Base-by-base conservation (phyloP, 2,888 invertebrate genomes). In the Diloba caeruleocephala region DNA sequence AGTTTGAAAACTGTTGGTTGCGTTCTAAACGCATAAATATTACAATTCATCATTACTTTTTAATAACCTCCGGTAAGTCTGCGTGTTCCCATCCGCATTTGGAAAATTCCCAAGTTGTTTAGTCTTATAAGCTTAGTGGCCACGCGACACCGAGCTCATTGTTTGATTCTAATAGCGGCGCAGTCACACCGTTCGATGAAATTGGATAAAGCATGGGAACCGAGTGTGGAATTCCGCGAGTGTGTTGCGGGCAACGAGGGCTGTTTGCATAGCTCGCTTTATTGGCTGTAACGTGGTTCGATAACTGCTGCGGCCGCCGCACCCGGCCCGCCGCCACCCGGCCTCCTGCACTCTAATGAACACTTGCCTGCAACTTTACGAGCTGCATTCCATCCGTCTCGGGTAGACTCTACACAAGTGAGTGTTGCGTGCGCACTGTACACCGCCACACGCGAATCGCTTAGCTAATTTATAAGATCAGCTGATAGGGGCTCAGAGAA, bases 201-300 rank as follows among this genome's bases (percentile, higher is more conserved):
- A 92, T 91, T 85, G 90, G 90, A 92, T 91, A 91, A 89, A 89
- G 86, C 90, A 86, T 92, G 92, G 91, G 93, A 92, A 92, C 89
- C 73, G 75, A 80, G 78, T 71, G 79, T 76, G 91, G 92, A 91
- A 90, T 90, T 86, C 87, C 87, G 84, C 83, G 82, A 78, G 81
- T 84, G 82, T 82, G 78, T 80, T 82, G 79, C 71, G 61, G 71
- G 71, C 79, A 68, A 72, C 75, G 80, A 78, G 80, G 82, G 81
- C 82, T 89, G 89, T 91, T 91, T 88, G 91, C 90, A 92, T 92
- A 87, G 90, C 85, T 90, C 83, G 85, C 87, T 92, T 93, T 92
- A 92, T 92, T 88, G 84, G 85, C 89, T 88, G 89, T 86, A 87
- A 89, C 92, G 87, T 75, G 76, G 79, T 78, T 80, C 84, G 81